Evolutionary conservation across 2,797 vertebrate genomes (phyloP).

Genomic region (Tokudaia muenninki): DNA sequence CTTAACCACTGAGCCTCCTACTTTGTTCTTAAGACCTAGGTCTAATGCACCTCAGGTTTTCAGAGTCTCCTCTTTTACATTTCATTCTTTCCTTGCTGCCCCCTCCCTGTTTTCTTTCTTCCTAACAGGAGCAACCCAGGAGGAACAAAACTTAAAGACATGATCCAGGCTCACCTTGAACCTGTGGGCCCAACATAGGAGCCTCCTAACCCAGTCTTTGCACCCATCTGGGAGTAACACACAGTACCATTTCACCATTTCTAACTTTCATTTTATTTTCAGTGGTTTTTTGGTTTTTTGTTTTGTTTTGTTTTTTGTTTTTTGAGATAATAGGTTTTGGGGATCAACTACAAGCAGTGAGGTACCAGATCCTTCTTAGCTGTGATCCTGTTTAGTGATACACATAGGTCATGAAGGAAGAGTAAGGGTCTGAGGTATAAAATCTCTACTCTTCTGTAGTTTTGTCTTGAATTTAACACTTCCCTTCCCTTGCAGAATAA

Average conservation of each 20-base stretch:
- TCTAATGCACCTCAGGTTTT: not conserved
- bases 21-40: not conserved
- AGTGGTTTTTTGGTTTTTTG: not conserved
- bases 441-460: not conserved
- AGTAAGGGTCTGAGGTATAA: not conserved
- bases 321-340: constrained; percentile 11
- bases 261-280: constrained; percentile 24
- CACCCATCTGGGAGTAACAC: not conserved
- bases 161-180: not conserved
- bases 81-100: not conserved
- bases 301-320: not conserved
- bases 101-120: not conserved
- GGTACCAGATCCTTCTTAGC: not conserved
- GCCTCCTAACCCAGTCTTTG: too few relatives aligned
- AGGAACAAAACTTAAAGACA: not conserved
- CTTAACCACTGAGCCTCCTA: too few relatives aligned
- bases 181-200: not conserved
- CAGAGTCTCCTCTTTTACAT: not conserved
- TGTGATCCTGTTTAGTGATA: not conserved
- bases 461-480: constrained; percentile 26
- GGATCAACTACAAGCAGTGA: not conserved
- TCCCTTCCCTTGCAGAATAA: constrained; percentile 28
- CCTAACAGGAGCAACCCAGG: constrained; percentile 21
- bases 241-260: not conserved
- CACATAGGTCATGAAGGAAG: constrained; percentile 16